These are phyloP conservation scores for Oncorhynchus mykiss DNA, from an alignment of 2,113 vertebrate species.

Conservation along the genomic window DNA sequence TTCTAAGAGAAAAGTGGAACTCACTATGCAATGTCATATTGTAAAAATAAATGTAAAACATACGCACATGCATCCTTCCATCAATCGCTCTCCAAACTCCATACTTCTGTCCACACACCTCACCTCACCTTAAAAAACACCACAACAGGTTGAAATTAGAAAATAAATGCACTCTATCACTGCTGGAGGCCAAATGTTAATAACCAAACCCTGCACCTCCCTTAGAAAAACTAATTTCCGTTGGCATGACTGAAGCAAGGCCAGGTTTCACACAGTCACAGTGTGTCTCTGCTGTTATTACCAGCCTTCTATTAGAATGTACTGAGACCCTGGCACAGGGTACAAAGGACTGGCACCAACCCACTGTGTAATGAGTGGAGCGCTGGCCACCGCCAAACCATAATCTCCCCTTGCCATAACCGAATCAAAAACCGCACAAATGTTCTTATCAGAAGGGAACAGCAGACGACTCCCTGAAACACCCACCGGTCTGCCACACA, in stretches of 20 bases:
- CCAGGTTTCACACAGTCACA: slow-evolving; percentile 29
- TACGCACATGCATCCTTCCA: too few species aligned
- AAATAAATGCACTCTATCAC: slow-evolving; percentile 3
- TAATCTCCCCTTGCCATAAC: slow-evolving; percentile 72
- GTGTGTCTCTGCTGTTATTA: slow-evolving; percentile 45
- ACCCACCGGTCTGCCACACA: slow-evolving; percentile 17
- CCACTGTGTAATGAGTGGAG: slow-evolving; percentile 69
- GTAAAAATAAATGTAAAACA: too few species aligned
- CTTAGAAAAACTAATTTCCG: slow-evolving; percentile 43
- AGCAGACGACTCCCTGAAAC: slow-evolving; percentile 57
- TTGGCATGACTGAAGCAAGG: slow-evolving; percentile 41
- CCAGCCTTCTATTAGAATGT: slow-evolving; percentile 55
- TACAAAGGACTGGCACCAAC: slow-evolving; percentile 67
- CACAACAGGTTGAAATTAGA: neutral
- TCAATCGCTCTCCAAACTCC: too few species aligned
- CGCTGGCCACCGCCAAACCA: slow-evolving; percentile 64
- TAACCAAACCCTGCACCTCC: slow-evolving; percentile 30
- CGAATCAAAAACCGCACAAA: slow-evolving; percentile 65
- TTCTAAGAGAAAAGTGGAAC: too few species aligned
- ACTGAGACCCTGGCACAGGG: slow-evolving; percentile 62
- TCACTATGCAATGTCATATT: too few species aligned
- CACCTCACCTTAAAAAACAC: neutral
- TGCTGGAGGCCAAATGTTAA: slow-evolving; percentile 43
- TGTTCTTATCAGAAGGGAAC: slow-evolving; percentile 72
- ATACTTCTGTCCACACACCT: too few species aligned